phyloP scores from a whole-genome alignment of 1,140 invertebrate species.

The Hyles euphorbiae region DNA sequence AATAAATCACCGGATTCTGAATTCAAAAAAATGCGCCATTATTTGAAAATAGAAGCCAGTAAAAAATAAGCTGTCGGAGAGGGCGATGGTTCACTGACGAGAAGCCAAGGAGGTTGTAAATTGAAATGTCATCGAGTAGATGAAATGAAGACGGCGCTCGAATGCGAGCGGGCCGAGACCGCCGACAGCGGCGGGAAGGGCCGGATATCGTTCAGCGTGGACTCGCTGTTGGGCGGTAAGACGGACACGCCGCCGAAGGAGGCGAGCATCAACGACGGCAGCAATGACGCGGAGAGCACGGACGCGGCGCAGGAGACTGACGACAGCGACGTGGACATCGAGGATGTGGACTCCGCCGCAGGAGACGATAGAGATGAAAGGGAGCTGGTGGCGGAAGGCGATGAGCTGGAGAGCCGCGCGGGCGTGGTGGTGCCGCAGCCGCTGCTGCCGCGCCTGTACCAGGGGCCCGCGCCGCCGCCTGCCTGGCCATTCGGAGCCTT shows the following conservation, averaged over 20 bases:
- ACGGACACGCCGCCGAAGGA: slow-evolving; percentile 37
- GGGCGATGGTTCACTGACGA: background rate
- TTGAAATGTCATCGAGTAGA: slow-evolving; percentile 56
- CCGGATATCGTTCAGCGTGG: slow-evolving; percentile 70
- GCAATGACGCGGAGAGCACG: slow-evolving; percentile 56
- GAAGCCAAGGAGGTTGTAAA: slow-evolving; percentile 19
- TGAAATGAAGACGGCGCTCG: slow-evolving; percentile 72
- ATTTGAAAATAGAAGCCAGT: background rate
- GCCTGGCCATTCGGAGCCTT: slow-evolving; percentile 69
- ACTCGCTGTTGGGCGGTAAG: slow-evolving; percentile 56
- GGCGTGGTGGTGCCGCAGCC: slow-evolving; percentile 68
- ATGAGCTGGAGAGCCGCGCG: slow-evolving; percentile 45
- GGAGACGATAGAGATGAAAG: slow-evolving; percentile 55
- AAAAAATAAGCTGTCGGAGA: background rate
- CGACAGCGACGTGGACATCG: slow-evolving; percentile 67
- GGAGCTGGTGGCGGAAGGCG: slow-evolving; percentile 41
- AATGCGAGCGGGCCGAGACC: slow-evolving; percentile 65
- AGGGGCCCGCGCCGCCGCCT: slow-evolving; percentile 49
- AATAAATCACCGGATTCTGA: background rate
- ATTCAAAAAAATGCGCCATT: background rate
- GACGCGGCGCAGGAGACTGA: slow-evolving; percentile 48
- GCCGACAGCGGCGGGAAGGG: slow-evolving; percentile 61
- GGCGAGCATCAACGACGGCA: slow-evolving; percentile 34
- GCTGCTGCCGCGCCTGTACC: slow-evolving; percentile 61
- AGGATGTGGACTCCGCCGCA: slow-evolving; percentile 60